phyloP scores from a whole-genome alignment of 2,888 invertebrate species.

The Heliconius erato region DNA sequence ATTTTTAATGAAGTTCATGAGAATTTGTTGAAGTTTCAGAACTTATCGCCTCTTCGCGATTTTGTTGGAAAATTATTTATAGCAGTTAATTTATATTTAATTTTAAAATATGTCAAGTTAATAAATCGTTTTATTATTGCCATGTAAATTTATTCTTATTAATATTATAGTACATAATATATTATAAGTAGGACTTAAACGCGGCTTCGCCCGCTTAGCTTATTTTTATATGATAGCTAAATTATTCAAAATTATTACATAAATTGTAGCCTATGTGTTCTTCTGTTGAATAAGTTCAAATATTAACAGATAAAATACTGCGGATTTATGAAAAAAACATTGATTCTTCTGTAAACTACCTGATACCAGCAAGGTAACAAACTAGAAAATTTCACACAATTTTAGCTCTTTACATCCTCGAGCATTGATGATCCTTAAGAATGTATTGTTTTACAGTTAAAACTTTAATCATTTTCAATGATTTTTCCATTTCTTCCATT shows the following conservation, averaged over 20 bases:
- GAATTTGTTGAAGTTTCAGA: slow-evolving; percentile 22
- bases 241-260: too few species aligned
- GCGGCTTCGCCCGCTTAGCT: too few species aligned
- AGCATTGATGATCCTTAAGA: slow-evolving; percentile 20
- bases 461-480: background rate
- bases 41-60: slow-evolving; percentile 28
- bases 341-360: background rate
- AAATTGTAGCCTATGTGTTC: too few species aligned
- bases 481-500: too few species aligned
- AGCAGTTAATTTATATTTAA: background rate
- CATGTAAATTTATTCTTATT: background rate
- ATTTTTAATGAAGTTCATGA: slow-evolving; percentile 31
- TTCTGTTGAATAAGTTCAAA: too few species aligned
- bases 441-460: background rate
- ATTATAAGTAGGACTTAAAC: background rate
- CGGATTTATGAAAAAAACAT: too few species aligned
- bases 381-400: slow-evolving; percentile 42
- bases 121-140: background rate
- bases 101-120: background rate
- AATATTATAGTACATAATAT: background rate
- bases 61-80: slow-evolving; percentile 27
- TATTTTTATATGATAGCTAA: too few species aligned
- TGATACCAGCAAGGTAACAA: background rate
- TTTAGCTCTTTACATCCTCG: slow-evolving; percentile 31
- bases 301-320: too few species aligned